These are phyloP conservation scores for Catharus minimus DNA, from an alignment of 2,113 vertebrate genomes.

Conservation along the genomic window DNA sequence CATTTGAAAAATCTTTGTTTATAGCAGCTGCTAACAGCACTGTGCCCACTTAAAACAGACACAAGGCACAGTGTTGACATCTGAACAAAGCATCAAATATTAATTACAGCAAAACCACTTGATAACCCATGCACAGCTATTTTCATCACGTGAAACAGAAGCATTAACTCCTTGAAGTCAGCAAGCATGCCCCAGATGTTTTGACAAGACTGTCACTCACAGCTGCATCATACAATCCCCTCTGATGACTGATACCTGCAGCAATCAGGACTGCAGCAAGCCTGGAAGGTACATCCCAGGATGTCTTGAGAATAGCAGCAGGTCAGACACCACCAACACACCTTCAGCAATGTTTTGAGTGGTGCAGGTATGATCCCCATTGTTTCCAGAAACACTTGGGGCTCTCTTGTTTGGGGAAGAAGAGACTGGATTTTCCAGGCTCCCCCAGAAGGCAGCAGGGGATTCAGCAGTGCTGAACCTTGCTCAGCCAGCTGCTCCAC, in stretches of 20 bases:
- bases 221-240: neutral
- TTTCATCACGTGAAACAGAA: neutral
- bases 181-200: neutral
- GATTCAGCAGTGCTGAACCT: neutral
- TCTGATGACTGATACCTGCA: neutral
- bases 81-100: neutral
- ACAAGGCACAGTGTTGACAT: neutral
- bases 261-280: neutral
- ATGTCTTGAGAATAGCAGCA: neutral
- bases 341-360: neutral
- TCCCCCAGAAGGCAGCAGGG: neutral
- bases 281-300: rapidly evolving
- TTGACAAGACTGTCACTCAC: rapidly evolving
- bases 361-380: neutral
- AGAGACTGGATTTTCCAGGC: neutral
- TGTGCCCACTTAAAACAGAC: neutral
- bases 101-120: neutral
- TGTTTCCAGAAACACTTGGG: neutral
- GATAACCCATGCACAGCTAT: neutral
- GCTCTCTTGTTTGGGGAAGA: neutral
- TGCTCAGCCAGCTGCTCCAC: neutral
- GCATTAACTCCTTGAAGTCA: neutral
- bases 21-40: neutral
- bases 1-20: neutral
- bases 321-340: neutral